Base-by-base conservation (phyloP, 2,888 invertebrate species). In the Drosophila anceps region DNA sequence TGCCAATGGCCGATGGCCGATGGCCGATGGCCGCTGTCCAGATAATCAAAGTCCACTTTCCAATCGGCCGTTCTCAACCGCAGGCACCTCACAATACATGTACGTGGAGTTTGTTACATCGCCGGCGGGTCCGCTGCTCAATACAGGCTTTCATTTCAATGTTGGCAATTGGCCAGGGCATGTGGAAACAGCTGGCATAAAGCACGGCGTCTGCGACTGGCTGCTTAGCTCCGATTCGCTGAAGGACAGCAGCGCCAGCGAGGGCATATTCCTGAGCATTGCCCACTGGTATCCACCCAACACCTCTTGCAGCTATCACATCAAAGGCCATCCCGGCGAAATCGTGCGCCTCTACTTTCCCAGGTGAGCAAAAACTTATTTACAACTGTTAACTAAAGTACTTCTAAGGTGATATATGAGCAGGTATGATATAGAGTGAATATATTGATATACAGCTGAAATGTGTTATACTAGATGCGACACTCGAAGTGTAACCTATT, bases 281-380 rank as follows among this genome's bases (percentile, higher is more conserved):
- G 97, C 97, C 0, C 98, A 98, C 91, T 98, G 98, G 98, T 98
- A 98, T 92, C 98, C 98, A 0, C 97, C 98, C 0, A 97, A 97
- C 91, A 98, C 98, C 0, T 97, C 97, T 15, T 98, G 98, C 93
- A 97, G 97, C 46, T 98, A 98, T 92, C 94, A 97, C 79, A 97
- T 98, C 94, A 96, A 97, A 92, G 98, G 98, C 0, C 95, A 96
- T 51, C 95, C 95, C 5, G 97, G 97, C 13, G 98, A 98, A 93
- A 96, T 98, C 61, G 97, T 98, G 13, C 94, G 98, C 67, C 94
- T 98, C 7, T 98, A 98, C 92, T 98, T 98, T 92, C 97, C 98
- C 62, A 96, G 96, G 96, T 96, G 92, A 90, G 85, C 81, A 10
- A 35, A 37, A n/a, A 6, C n/a, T 4, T 1, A 15, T 29, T n/a